Percentiles rank a stretch among this genome's conserved stretches.
Evolutionary conservation across 2,113 vertebrate species (phyloP).

Genomic region (Syngnathoides biaculeatus): DNA sequence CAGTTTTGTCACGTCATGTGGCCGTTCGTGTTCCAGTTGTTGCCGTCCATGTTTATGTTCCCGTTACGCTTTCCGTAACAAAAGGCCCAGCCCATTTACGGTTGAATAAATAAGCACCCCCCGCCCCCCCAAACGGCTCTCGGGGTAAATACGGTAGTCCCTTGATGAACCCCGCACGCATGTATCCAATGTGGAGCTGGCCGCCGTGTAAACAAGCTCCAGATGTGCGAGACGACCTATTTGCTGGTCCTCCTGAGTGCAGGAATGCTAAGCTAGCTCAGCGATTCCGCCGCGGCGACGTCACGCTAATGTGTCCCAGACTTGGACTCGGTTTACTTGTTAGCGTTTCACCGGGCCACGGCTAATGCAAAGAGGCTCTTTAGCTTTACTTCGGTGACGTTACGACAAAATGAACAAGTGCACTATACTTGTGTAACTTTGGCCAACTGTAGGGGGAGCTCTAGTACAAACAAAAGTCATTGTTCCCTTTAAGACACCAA

Average conservation of each 20-base stretch:
- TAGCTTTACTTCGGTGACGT: no score
- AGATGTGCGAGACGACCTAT: constrained; percentile 59
- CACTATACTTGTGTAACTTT: no score
- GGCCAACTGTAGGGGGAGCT: background rate
- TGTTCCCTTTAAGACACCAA: constrained; percentile 3
- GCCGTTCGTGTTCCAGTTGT: no score
- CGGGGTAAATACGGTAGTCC: background rate
- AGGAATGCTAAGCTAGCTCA: constrained; percentile 44
- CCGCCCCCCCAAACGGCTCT: no score
- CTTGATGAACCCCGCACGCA: background rate
- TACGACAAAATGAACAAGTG: no score
- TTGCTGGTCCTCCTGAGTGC: constrained; percentile 7
- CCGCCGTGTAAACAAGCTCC: constrained; percentile 57
- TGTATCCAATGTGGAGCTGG: constrained; percentile 59
- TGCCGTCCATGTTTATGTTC: no score
- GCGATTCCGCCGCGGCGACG: no score
- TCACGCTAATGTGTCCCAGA: background rate
- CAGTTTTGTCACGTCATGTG: no score
- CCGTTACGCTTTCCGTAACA: no score
- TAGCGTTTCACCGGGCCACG: constrained; percentile 55
- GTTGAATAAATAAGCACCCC: no score
- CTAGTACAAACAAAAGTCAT: background rate
- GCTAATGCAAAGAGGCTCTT: constrained; percentile 23
- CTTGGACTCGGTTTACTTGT: background rate
- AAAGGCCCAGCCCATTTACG: no score